Percentiles rank a stretch among this genome's conserved stretches.
Evolutionary conservation across 2,113 vertebrate genomes (phyloP).

Genomic region (Pteronura brasiliensis): DNA sequence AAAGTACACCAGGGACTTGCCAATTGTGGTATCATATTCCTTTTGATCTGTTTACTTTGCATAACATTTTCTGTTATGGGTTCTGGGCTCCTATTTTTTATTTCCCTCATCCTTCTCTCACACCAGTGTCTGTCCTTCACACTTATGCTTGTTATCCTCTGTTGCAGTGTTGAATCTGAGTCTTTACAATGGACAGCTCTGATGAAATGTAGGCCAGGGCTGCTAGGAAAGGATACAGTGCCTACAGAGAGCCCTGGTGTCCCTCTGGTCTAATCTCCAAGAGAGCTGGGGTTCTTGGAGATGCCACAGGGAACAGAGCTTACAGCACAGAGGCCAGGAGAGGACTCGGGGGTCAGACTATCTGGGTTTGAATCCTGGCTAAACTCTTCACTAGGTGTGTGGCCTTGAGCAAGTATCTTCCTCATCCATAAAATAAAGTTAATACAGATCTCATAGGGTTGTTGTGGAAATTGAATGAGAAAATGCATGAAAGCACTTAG

Average conservation of each 20-base stretch:
- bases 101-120: neutral
- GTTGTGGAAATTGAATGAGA: neutral
- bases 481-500: neutral
- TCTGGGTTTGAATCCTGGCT: neutral
- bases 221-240: neutral
- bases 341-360: neutral
- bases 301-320: fast-evolving
- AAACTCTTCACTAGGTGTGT: neutral
- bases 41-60: neutral
- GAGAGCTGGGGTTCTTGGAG: neutral
- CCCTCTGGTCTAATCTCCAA: neutral
- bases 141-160: neutral
- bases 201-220: neutral
- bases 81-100: neutral
- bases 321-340: fast-evolving
- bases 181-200: neutral
- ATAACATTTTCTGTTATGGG: neutral
- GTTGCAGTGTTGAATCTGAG: neutral
- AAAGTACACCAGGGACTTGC: neutral
- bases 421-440: neutral
- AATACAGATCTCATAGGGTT: neutral
- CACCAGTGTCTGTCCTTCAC: neutral
- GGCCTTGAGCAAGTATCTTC: neutral
- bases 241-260: too few relatives aligned
- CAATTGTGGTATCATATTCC: neutral